Conservation (phyloP, 2,888 invertebrate genomes). For the Limnephilus rhombicus region DNA sequence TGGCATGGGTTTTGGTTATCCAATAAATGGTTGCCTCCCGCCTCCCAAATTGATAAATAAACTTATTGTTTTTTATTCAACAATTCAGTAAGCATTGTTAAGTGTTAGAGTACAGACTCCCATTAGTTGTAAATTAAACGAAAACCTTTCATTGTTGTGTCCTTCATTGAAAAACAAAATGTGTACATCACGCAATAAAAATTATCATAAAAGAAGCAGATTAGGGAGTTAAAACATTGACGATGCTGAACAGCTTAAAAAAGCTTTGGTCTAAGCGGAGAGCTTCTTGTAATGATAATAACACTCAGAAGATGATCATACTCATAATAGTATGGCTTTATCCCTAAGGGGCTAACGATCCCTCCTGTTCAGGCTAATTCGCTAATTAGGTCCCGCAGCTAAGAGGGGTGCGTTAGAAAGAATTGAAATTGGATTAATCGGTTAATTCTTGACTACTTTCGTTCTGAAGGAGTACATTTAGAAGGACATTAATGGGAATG, state of each 20-base stretch:
- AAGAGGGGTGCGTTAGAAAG: conserved; percentile 26
- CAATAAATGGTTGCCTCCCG: no score
- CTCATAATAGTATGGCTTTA: background rate
- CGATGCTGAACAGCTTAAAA: background rate
- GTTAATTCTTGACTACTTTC: background rate
- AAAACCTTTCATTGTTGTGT: background rate
- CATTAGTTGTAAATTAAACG: background rate
- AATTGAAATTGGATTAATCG: conserved; percentile 15
- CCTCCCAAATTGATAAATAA: no score
- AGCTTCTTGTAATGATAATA: background rate
- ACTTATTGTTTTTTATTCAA: no score
- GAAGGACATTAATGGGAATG: background rate
- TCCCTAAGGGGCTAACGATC: background rate
- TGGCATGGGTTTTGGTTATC: no score
- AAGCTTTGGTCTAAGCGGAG: background rate
- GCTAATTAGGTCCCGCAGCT: conserved; percentile 5
- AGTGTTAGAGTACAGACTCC: background rate
- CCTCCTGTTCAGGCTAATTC: conserved; percentile 2
- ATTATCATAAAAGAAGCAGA: background rate
- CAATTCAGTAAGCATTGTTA: background rate
- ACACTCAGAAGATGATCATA: background rate
- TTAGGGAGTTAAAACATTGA: background rate
- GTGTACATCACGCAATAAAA: background rate
- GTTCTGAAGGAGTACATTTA: background rate
- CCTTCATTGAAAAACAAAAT: background rate